These are phyloP conservation scores for Antheraea pernyi DNA, from an alignment of 1,140 invertebrate species.

Conservation along the genomic window DNA sequence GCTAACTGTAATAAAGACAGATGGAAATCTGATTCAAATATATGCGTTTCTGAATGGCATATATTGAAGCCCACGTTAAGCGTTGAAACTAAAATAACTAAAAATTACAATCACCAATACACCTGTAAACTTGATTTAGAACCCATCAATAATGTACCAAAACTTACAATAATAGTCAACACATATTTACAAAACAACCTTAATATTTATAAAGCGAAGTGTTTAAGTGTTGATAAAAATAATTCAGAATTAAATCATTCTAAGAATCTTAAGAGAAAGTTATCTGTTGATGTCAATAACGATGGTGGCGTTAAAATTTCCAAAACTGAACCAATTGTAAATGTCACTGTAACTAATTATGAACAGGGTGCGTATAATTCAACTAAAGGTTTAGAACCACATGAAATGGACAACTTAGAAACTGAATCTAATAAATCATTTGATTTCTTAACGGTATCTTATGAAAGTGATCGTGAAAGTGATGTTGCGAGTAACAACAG, in stretches of 20 bases:
- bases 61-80: not conserved
- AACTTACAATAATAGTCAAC: not conserved
- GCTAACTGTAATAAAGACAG: not conserved
- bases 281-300: not conserved
- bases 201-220: too few species aligned
- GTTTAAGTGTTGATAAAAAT: not conserved
- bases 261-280: not conserved
- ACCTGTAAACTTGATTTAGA: not conserved
- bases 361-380: not conserved
- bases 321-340: not conserved
- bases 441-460: not conserved
- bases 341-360: not conserved
- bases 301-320: not conserved
- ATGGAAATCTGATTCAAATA: not conserved
- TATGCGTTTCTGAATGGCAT: not conserved
- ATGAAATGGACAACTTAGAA: not conserved
- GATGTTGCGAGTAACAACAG: not conserved
- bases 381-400: not conserved
- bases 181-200: too few species aligned
- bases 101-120: not conserved
- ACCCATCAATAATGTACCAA: not conserved
- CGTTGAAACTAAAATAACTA: not conserved
- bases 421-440: not conserved
- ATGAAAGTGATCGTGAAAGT: not conserved
- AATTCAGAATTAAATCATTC: not conserved